Base-by-base conservation (phyloP, 1,140 invertebrate genomes). In the Tetranychus cinnabarinus region DNA sequence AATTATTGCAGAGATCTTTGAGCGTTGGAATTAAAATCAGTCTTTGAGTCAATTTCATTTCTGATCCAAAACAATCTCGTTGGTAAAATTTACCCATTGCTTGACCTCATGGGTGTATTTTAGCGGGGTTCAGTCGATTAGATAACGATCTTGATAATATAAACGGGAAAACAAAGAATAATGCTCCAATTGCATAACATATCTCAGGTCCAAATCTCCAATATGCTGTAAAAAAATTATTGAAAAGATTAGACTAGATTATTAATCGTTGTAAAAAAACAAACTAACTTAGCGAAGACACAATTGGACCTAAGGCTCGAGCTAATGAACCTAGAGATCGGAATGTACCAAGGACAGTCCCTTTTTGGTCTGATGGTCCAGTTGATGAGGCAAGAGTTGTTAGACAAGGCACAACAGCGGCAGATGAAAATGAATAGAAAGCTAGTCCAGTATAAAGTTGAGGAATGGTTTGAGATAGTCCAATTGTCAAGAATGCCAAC, bases 351-450 rank as follows among this genome's bases (percentile, higher is more conserved):
- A 95, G 81, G 61, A 92, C 83, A 8, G 83, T 82, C 31, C 93
- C 93, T 70, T 95, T 93, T 69, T 93, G 85, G 69, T 84, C 80
- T 59, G 78, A 78, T 33, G 82, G 67, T 34, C 88, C 86, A 72
- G 84, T 82, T 62, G 81, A 77, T 6, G 89, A 88, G 0, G 88
- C 86, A 69, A 92, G 72, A 12, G 89, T 86, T 64, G 86, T 95
- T 70, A 96, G 77, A 71, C 89, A 93, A 34, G 91, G 90, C 8
- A 97, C 89, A 52, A 91, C 88, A 72, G 90, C 85, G 4, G 89
- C 86, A 2, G 91, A 92, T 12, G 89, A 87, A 69, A 91, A 78
- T 50, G 91, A 82, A 74, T 90, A 97, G 1, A 97, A 72, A 60
- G 85, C 78, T 58, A 97, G 77, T 36, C 88, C 90, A 56, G 81